A percentile compares a stretch with the other conserved stretches of the same genome.
Conservation (phyloP, 2,888 invertebrate species). For the Hypsopygia costalis region DNA sequence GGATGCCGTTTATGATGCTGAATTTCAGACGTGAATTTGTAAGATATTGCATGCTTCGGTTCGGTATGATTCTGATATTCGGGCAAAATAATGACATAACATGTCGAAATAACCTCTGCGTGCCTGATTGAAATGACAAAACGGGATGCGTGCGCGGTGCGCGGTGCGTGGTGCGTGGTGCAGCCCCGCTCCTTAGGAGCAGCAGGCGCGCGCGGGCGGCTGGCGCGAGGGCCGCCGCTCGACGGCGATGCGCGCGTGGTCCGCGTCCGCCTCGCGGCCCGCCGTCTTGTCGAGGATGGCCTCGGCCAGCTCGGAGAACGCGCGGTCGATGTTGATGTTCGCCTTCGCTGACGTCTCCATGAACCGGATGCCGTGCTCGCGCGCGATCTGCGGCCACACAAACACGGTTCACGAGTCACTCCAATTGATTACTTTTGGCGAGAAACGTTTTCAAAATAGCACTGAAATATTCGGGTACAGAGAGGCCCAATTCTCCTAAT, state of each 20-base stretch:
- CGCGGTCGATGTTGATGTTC: constrained; percentile 97
- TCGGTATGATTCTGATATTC: too few species aligned
- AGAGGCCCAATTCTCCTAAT: too few species aligned
- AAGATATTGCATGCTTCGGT: too few species aligned
- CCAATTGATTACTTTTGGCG: too few species aligned
- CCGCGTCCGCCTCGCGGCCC: constrained; percentile 87
- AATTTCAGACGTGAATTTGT: too few species aligned
- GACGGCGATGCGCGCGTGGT: constrained; percentile 79
- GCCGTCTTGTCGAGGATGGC: constrained; percentile 96
- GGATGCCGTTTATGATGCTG: too few species aligned
- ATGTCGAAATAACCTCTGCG: not conserved
- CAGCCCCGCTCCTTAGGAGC: constrained; percentile 42
- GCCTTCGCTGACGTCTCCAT: constrained; percentile 99
- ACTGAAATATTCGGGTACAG: too few species aligned
- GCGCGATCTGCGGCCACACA: constrained; percentile 86
- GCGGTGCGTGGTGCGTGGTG: not conserved
- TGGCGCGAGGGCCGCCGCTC: constrained; percentile 86
- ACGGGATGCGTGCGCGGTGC: not conserved
- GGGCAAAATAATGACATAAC: too few species aligned
- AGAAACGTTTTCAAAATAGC: too few species aligned
- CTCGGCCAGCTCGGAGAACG: constrained; percentile 96
- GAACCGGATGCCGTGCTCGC: constrained; percentile 97
- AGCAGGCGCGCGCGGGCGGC: constrained; percentile 78
- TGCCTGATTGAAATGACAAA: too few species aligned
- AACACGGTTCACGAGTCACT: not conserved